phyloP scores from a whole-genome alignment of 2,888 invertebrate genomes.

The Machimus atricapillus region DNA sequence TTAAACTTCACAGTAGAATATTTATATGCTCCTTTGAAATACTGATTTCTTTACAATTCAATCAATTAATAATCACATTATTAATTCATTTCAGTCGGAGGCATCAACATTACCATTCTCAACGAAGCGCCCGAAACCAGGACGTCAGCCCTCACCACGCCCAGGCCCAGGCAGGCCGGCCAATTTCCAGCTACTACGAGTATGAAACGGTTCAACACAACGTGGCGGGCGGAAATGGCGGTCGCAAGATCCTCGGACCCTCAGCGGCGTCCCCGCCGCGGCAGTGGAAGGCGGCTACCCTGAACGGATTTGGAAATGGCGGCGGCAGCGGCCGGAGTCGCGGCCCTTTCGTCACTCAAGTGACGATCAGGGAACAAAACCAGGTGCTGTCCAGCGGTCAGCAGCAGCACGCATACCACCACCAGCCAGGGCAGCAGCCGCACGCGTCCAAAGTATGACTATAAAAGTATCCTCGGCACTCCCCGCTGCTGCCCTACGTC shows the following conservation, averaged over 20 bases:
- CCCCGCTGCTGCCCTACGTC: background rate
- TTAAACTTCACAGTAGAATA: background rate
- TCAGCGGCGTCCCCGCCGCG: conserved; percentile 49
- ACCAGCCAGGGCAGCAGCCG: conserved; percentile 55
- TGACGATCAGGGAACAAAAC: conserved; percentile 67
- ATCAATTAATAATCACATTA: background rate
- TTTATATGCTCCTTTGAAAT: background rate
- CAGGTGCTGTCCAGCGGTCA: conserved; percentile 41
- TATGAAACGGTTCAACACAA: conserved; percentile 79
- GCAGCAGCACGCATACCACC: conserved; percentile 50
- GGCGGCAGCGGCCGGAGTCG: conserved; percentile 62
- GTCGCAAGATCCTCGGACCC: conserved; percentile 43
- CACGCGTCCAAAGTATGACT: conserved; percentile 63
- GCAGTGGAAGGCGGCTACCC: conserved; percentile 58
- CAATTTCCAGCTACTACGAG: conserved; percentile 84
- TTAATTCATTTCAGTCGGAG: conserved; percentile 64
- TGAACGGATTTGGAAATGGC: conserved; percentile 53
- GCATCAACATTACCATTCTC: conserved; percentile 73
- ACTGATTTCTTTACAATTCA: background rate
- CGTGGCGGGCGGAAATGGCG: conserved; percentile 50
- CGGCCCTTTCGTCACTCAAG: conserved; percentile 70
- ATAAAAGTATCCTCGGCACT: conserved; percentile 51
- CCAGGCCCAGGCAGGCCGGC: conserved; percentile 61
- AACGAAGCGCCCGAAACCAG: conserved; percentile 68
- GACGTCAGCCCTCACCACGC: conserved; percentile 57